phyloP scores from a whole-genome alignment of 1,140 invertebrate genomes.

The Calephelis nemesis region DNA sequence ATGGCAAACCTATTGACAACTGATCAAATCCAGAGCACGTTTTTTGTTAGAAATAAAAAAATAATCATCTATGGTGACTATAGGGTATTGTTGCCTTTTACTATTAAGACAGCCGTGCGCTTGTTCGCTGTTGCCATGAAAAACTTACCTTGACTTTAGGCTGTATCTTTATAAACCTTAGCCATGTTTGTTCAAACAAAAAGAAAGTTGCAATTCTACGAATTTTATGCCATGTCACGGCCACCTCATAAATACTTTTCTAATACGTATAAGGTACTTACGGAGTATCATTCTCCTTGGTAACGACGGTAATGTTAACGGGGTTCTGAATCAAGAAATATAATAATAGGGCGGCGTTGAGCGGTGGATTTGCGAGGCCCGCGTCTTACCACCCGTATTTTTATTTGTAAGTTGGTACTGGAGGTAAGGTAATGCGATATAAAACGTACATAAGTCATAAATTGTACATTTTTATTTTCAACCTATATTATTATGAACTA shows the following conservation, averaged over 20 bases:
- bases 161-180: too few relatives aligned
- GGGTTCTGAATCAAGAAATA: conserved; percentile 58
- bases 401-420: conserved; percentile 57
- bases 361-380: conserved; percentile 49
- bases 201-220: background rate
- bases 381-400: conserved; percentile 54
- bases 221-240: conserved; percentile 1
- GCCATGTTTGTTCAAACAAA: too few relatives aligned
- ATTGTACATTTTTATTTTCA: background rate
- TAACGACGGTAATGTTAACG: conserved; percentile 40
- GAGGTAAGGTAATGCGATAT: conserved; percentile 36
- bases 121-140: too few relatives aligned
- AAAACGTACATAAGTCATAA: conserved; percentile 37
- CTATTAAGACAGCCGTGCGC: too few relatives aligned
- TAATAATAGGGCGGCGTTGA: conserved; percentile 59
- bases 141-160: too few relatives aligned
- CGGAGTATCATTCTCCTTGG: conserved; percentile 35
- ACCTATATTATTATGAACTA: too few relatives aligned
- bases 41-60: too few relatives aligned
- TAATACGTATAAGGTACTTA: conserved; percentile 19
- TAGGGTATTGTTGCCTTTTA: too few relatives aligned
- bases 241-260: conserved; percentile 12
- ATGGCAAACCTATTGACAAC: too few relatives aligned
- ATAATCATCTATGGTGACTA: too few relatives aligned
- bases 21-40: too few relatives aligned